phyloP scores from a whole-genome alignment of 2,888 invertebrate species.

The Oscheius sp. region DNA sequence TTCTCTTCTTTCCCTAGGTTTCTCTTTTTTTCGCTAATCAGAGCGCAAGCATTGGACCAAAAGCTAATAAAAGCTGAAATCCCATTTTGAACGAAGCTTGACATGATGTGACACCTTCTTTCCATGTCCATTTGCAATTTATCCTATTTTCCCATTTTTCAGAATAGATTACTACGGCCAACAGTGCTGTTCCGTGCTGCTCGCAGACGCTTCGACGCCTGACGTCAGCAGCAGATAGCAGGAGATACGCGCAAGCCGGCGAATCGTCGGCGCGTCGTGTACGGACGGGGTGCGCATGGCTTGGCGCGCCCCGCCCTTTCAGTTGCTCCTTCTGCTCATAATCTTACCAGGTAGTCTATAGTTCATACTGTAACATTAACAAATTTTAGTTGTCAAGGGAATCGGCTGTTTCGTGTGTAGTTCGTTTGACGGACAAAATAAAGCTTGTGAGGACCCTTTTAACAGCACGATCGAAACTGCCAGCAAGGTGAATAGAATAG shows the following conservation, averaged over 20 bases:
- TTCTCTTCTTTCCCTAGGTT: slow-evolving; percentile 13
- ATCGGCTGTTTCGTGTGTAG: slow-evolving; percentile 98
- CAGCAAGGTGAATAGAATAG: slow-evolving; percentile 26
- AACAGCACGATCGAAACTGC: slow-evolving; percentile 67
- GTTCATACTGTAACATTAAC: not conserved
- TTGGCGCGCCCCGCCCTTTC: slow-evolving; percentile 29
- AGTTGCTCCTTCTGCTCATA: slow-evolving; percentile 24
- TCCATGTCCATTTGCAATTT: not conserved
- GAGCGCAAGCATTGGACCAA: not conserved
- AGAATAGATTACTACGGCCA: slow-evolving; percentile 12
- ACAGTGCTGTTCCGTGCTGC: not conserved
- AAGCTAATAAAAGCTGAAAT: slow-evolving; percentile 27
- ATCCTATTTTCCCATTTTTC: not conserved
- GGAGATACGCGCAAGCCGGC: slow-evolving; percentile 15
- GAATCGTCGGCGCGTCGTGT: slow-evolving; percentile 15
- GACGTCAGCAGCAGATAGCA: slow-evolving; percentile 25
- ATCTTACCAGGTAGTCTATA: slow-evolving; percentile 20
- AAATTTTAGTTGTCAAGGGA: slow-evolving; percentile 39
- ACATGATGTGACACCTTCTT: not conserved
- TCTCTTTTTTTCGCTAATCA: slow-evolving; percentile 21
- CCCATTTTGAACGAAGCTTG: slow-evolving; percentile 16
- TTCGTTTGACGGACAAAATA: slow-evolving; percentile 86
- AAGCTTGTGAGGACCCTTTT: slow-evolving; percentile 86
- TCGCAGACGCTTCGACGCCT: not conserved
- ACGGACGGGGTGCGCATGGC: slow-evolving; percentile 35